These are phyloP conservation scores for Drosophila leontia DNA, from an alignment of 1,140 invertebrate genomes.

Conservation along the genomic window DNA sequence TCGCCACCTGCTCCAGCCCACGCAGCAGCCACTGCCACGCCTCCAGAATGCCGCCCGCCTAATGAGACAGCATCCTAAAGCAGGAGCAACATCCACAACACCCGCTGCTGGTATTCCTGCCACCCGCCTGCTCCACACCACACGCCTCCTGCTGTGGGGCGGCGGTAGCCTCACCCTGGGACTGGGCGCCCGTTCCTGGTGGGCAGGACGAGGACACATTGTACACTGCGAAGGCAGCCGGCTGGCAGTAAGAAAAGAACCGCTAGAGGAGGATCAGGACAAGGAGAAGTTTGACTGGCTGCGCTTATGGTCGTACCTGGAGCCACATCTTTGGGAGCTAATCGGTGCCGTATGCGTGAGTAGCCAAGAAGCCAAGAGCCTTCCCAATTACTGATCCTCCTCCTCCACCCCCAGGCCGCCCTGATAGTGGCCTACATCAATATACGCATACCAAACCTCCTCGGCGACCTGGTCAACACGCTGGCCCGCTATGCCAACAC, in stretches of 20 bases:
- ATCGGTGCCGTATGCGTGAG: conserved; percentile 87
- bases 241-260: conserved; percentile 74
- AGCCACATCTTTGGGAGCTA: conserved; percentile 87
- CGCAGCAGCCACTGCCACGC: conserved; percentile 61
- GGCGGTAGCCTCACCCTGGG: conserved; percentile 62
- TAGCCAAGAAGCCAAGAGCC: conserved; percentile 17
- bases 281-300: conserved; percentile 87
- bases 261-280: conserved; percentile 49
- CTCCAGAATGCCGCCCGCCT: conserved; percentile 70
- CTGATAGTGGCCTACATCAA: conserved; percentile 92
- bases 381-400: no score
- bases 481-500: conserved; percentile 87
- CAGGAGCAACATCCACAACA: neutral
- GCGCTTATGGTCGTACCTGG: conserved; percentile 88
- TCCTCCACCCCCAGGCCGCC: conserved; percentile 88
- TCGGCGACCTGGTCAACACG: conserved; percentile 92
- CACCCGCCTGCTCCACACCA: conserved; percentile 43
- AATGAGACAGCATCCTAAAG: conserved; percentile 48
- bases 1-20: conserved; percentile 62
- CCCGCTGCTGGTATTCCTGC: conserved; percentile 5
- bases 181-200: conserved; percentile 57
- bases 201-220: conserved; percentile 14
- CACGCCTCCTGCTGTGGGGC: conserved; percentile 57
- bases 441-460: conserved; percentile 91
- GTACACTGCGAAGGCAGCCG: conserved; percentile 75